A percentile compares a stretch with the other conserved stretches of the same genome.
phyloP scores from a whole-genome alignment of 2,888 invertebrate genomes.

The Drepanosiphum platanoidis region DNA sequence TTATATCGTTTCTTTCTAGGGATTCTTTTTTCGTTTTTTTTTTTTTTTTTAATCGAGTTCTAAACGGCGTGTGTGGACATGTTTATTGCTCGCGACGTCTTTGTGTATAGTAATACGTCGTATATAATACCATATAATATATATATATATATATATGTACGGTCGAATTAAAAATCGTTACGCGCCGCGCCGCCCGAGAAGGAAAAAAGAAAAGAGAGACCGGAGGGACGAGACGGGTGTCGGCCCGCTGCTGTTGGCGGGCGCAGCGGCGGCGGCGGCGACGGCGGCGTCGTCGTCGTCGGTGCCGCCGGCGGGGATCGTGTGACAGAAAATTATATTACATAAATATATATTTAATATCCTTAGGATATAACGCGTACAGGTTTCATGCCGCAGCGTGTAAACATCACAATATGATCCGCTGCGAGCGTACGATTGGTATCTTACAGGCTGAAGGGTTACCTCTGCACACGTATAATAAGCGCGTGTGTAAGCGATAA shows the following conservation, averaged over 20 bases:
- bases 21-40: not conserved
- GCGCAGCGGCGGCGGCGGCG: not conserved
- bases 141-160: not conserved
- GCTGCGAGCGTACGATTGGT: not conserved
- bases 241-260: conserved; percentile 14
- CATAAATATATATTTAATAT: too few relatives aligned
- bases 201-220: not conserved
- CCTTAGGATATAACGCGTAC: not conserved
- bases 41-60: conserved; percentile 54
- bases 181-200: not conserved
- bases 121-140: too few relatives aligned
- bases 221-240: not conserved
- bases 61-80: conserved; percentile 56
- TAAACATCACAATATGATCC: conserved; percentile 8
- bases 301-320: conserved; percentile 17
- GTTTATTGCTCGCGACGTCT: conserved; percentile 32
- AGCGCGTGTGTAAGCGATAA: not conserved
- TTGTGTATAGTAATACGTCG: too few relatives aligned
- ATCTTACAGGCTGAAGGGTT: too few relatives aligned
- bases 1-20: conserved; percentile 5
- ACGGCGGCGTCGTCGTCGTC: too few relatives aligned
- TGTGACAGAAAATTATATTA: conserved; percentile 16
- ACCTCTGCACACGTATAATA: not conserved
- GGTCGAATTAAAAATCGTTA: conserved; percentile 55
- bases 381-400: not conserved